phyloP scores from a whole-genome alignment of 2,113 vertebrate genomes.

The Phrynosoma platyrhinos region DNA sequence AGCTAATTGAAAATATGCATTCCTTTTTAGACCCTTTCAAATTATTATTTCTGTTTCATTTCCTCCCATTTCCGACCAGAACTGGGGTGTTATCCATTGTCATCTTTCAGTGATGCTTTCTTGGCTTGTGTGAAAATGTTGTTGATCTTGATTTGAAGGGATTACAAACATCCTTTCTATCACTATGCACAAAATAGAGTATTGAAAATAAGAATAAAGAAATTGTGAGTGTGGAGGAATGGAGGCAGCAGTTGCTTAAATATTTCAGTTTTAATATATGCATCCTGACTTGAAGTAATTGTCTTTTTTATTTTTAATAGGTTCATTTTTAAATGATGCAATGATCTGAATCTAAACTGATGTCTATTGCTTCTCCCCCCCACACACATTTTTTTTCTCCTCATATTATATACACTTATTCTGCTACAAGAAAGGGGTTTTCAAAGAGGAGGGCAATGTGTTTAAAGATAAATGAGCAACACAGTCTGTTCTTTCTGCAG shows the following conservation, averaged over 20 bases:
- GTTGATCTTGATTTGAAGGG: slow-evolving; percentile 39
- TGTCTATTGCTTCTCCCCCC: neutral
- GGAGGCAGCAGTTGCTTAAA: slow-evolving; percentile 29
- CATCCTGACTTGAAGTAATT: slow-evolving; percentile 62
- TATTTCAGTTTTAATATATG: slow-evolving; percentile 66
- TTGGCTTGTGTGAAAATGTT: slow-evolving; percentile 14
- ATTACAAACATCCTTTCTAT: slow-evolving; percentile 50
- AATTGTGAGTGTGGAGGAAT: slow-evolving; percentile 31
- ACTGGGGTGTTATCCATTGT: slow-evolving; percentile 49
- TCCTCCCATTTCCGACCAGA: slow-evolving; percentile 55
- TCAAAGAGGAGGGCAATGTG: slow-evolving; percentile 58
- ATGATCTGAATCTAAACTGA: slow-evolving; percentile 57
- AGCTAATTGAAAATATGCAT: slow-evolving; percentile 66
- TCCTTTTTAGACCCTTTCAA: slow-evolving; percentile 61
- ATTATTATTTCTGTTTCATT: slow-evolving; percentile 55
- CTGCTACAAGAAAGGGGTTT: slow-evolving; percentile 37
- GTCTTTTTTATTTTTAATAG: slow-evolving; percentile 43
- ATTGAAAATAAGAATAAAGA: slow-evolving; percentile 53
- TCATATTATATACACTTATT: slow-evolving; percentile 53
- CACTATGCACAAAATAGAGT: slow-evolving; percentile 54
- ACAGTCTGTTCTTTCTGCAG: slow-evolving; percentile 48
- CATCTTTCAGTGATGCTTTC: slow-evolving; percentile 49
- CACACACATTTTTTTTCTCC: slow-evolving; percentile 22
- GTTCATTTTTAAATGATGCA: slow-evolving; percentile 51
- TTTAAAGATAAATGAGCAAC: slow-evolving; percentile 58